Percentiles rank a stretch among this genome's conserved stretches.
These are phyloP conservation scores for Phengaris arion DNA, from an alignment of 2,888 invertebrate species.

Conservation along the genomic window DNA sequence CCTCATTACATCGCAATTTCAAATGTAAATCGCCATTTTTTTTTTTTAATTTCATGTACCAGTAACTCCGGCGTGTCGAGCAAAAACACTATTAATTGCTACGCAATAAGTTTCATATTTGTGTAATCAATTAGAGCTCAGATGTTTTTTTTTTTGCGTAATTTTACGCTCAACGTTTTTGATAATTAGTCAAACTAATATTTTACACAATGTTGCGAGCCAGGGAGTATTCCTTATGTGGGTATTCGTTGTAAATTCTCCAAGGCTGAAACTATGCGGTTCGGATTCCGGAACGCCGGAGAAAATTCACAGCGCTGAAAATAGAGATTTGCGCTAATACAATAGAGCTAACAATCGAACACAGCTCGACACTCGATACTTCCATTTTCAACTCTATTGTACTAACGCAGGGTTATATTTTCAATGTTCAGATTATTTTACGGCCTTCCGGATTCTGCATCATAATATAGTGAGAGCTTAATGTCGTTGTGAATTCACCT, in stretches of 20 bases:
- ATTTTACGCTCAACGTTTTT: conserved; percentile 13
- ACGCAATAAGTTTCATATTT: neutral
- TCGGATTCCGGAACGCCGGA: too few species aligned
- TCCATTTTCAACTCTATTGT: too few species aligned
- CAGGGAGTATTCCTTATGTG: neutral
- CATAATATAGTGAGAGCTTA: too few species aligned
- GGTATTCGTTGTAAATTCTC: neutral
- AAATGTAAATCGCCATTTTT: conserved; percentile 39
- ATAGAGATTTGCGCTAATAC: too few species aligned
- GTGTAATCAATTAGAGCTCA: neutral
- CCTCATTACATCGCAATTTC: conserved; percentile 43
- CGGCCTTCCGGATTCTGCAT: too few species aligned
- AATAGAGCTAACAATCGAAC: too few species aligned
- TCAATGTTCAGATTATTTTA: too few species aligned
- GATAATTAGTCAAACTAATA: conserved; percentile 19
- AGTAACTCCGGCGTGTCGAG: neutral
- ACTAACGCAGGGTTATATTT: too few species aligned
- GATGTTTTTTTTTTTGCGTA: neutral
- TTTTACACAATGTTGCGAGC: conserved; percentile 1
- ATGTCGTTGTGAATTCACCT: too few species aligned
- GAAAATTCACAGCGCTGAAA: too few species aligned
- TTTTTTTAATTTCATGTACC: conserved; percentile 29
- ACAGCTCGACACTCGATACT: too few species aligned
- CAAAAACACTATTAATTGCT: neutral
- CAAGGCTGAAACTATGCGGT: too few species aligned